Evolutionary conservation across 2,888 invertebrate genomes (phyloP).

Genomic region (Uloborus plumipes): DNA sequence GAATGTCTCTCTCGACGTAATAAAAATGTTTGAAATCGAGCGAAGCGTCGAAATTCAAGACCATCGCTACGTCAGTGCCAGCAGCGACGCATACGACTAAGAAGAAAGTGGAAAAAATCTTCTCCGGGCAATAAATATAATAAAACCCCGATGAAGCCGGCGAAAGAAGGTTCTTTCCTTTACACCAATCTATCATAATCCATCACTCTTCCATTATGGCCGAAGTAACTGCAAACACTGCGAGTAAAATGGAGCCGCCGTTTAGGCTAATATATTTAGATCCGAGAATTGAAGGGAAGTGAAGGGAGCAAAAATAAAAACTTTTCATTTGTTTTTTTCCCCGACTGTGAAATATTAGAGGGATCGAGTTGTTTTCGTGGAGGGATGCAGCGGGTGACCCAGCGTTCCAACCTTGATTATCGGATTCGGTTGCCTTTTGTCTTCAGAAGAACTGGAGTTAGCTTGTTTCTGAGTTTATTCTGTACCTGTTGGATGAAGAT

Average conservation of each 20-base stretch:
- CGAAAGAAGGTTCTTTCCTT: not conserved
- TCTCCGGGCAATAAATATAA: slow-evolving; percentile 4
- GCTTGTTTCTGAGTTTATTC: too few species aligned
- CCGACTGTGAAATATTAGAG: too few species aligned
- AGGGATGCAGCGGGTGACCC: too few species aligned
- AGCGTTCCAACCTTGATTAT: too few species aligned
- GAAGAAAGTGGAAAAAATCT: not conserved
- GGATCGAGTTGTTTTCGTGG: too few species aligned
- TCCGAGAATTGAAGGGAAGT: not conserved
- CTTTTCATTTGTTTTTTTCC: too few species aligned
- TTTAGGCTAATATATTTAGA: slow-evolving; percentile 35
- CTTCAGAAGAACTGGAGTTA: too few species aligned
- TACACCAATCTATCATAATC: slow-evolving; percentile 41
- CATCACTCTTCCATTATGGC: slow-evolving; percentile 51
- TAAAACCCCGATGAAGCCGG: not conserved
- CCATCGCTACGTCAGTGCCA: not conserved
- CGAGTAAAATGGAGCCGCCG: slow-evolving; percentile 25
- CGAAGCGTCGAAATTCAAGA: slow-evolving; percentile 3
- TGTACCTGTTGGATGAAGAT: too few species aligned
- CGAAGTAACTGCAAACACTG: slow-evolving; percentile 45
- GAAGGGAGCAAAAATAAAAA: too few species aligned
- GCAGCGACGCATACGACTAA: not conserved
- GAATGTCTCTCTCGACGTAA: too few species aligned
- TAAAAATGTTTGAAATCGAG: too few species aligned
- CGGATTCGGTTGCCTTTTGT: too few species aligned